These are phyloP conservation scores for Ceratoteleas bidentatus DNA, from an alignment of 1,140 invertebrate species.

Conservation along the genomic window DNA sequence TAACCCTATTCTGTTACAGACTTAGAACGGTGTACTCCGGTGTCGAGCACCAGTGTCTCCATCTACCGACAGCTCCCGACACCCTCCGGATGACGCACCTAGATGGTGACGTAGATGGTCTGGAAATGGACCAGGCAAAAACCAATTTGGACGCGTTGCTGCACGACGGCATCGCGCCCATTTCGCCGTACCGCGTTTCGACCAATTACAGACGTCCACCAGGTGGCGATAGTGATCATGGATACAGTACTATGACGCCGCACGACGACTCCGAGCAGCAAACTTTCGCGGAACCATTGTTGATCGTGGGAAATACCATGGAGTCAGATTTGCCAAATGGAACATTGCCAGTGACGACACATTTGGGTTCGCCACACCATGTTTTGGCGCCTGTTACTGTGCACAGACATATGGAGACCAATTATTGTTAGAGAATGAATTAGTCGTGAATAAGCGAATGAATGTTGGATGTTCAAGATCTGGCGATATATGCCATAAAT, in stretches of 20 bases:
- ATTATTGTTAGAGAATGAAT: conserved; percentile 72
- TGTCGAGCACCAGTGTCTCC: conserved; percentile 78
- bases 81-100: conserved; percentile 78
- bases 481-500: background rate
- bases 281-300: conserved; percentile 85
- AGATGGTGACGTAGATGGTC: conserved; percentile 73
- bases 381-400: conserved; percentile 94
- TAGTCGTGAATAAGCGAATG: background rate
- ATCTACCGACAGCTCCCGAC: conserved; percentile 76
- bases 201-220: conserved; percentile 90
- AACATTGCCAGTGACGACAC: conserved; percentile 78
- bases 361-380: conserved; percentile 83
- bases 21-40: conserved; percentile 78
- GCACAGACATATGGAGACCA: conserved; percentile 90
- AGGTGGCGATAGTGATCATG: conserved; percentile 94
- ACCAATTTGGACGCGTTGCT: conserved; percentile 84
- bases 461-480: conserved; percentile 7
- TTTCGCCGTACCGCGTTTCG: conserved; percentile 93
- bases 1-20: conserved; percentile 85
- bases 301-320: conserved; percentile 78
- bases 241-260: conserved; percentile 97
- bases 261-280: conserved; percentile 93
- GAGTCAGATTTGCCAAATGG: conserved; percentile 72
- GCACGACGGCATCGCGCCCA: conserved; percentile 83
- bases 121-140: conserved; percentile 77